phyloP scores from a whole-genome alignment of 1,140 invertebrate genomes.

The Drosophila pandora region DNA sequence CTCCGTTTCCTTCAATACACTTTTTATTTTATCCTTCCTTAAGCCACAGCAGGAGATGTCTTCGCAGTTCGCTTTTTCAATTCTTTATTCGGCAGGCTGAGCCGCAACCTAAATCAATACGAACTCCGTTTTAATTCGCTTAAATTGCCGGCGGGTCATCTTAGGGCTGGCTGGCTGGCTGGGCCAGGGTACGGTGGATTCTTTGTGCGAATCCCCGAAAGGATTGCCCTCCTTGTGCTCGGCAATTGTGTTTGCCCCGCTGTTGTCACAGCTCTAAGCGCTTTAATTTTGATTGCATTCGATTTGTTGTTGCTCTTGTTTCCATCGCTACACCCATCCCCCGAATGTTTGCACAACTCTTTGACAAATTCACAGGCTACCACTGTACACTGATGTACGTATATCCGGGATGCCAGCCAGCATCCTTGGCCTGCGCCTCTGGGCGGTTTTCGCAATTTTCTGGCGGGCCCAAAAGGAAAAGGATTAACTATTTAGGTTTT shows the following conservation, averaged over 20 bases:
- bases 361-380: conserved; percentile 79
- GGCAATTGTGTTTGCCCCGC: conserved; percentile 69
- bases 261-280: conserved; percentile 80
- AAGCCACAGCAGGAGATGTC: conserved; percentile 65
- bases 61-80: conserved; percentile 29
- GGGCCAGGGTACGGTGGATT: conserved; percentile 16
- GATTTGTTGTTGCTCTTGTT: conserved; percentile 69
- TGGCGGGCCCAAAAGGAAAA: conserved; percentile 48
- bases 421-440: conserved; percentile 41
- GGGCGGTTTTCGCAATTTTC: conserved; percentile 67
- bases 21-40: conserved; percentile 11
- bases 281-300: conserved; percentile 82
- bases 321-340: conserved; percentile 19
- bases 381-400: neutral
- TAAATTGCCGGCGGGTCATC: conserved; percentile 75
- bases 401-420: conserved; percentile 2
- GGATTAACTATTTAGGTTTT: conserved; percentile 76
- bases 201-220: conserved; percentile 74
- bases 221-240: conserved; percentile 55
- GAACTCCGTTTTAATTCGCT: conserved; percentile 76
- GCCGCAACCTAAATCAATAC: conserved; percentile 74
- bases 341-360: conserved; percentile 69
- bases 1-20: conserved; percentile 43
- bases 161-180: conserved; percentile 8
- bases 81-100: conserved; percentile 18